Percentiles rank a stretch among this genome's conserved stretches.
phyloP scores from a whole-genome alignment of 2,113 vertebrate genomes.

The Tachuris rubrigastra region DNA sequence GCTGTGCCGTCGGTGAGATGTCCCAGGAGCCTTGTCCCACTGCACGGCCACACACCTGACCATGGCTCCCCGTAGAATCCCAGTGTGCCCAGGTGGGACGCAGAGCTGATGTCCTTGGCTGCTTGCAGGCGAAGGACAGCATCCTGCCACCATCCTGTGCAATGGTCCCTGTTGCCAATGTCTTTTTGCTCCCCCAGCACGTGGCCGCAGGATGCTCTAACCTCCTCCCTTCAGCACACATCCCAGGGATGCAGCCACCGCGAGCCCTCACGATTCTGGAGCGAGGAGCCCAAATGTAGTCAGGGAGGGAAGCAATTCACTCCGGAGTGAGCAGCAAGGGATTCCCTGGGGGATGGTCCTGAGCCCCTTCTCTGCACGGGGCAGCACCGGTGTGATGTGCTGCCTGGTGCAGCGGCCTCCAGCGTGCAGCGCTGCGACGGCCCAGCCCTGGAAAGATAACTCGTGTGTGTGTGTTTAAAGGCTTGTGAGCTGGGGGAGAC shows the following conservation, averaged over 20 bases:
- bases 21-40: not conserved
- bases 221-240: rapidly evolving
- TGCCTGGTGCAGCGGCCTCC: not conserved
- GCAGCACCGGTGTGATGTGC: not conserved
- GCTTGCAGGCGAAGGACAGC: not conserved
- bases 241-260: rapidly evolving
- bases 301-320: rapidly evolving
- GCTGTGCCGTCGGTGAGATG: rapidly evolving
- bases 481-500: not conserved
- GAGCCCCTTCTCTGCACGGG: rapidly evolving
- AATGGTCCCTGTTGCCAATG: not conserved
- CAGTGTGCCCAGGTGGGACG: rapidly evolving
- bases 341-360: not conserved
- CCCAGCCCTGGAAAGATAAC: not conserved
- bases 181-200: not conserved
- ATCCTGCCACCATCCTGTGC: not conserved
- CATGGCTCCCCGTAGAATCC: not conserved
- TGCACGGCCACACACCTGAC: rapidly evolving
- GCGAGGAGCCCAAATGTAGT: not conserved
- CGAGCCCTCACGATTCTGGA: rapidly evolving
- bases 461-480: not conserved
- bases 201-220: rapidly evolving
- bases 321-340: rapidly evolving
- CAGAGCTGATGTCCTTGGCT: not conserved
- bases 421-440: not conserved